Evolutionary conservation across 37 sponge, comb jelly and placozoan genomes (phyloP).

Genomic region (Ianthella basta): DNA sequence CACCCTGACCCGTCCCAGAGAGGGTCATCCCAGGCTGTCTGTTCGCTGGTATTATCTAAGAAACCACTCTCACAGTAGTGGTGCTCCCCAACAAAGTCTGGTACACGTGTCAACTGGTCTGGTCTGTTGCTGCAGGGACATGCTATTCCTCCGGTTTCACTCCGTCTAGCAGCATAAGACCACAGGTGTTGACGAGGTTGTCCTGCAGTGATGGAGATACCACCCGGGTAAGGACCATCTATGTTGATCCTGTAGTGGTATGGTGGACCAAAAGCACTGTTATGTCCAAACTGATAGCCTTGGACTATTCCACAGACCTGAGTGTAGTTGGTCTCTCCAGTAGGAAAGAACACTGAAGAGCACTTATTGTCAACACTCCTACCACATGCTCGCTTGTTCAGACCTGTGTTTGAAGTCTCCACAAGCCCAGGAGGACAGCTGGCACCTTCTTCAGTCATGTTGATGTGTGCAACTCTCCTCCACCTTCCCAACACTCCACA

Average conservation of each 20-base stretch:
- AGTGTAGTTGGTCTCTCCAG: background rate
- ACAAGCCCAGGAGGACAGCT: background rate
- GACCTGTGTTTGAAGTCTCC: background rate
- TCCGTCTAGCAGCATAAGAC: conserved; percentile 15
- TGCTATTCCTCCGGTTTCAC: background rate
- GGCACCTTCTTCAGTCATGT: conserved; percentile 14
- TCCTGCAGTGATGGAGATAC: conserved; percentile 21
- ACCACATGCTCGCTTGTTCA: conserved; percentile 21
- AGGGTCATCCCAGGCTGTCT: conserved; percentile 19
- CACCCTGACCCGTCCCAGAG: conserved; percentile 22
- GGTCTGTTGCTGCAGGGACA: conserved; percentile 13
- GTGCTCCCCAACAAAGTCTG: background rate
- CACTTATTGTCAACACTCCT: background rate
- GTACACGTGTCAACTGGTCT: background rate
- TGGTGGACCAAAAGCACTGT: conserved; percentile 5
- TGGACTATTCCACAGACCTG: conserved; percentile 4
- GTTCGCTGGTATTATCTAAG: background rate
- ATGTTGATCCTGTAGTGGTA: background rate
- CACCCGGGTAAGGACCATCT: conserved; percentile 6
- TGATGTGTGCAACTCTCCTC: conserved; percentile 24
- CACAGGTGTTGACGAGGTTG: conserved; percentile 17
- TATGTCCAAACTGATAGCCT: background rate
- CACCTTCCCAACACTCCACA: conserved; percentile 2
- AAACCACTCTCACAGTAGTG: conserved; percentile 11
- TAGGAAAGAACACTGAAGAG: background rate